A percentile compares a stretch with the other conserved stretches of the same genome.
Evolutionary conservation across 2,113 vertebrate species (phyloP).

Genomic region (Australoheros scitulus): DNA sequence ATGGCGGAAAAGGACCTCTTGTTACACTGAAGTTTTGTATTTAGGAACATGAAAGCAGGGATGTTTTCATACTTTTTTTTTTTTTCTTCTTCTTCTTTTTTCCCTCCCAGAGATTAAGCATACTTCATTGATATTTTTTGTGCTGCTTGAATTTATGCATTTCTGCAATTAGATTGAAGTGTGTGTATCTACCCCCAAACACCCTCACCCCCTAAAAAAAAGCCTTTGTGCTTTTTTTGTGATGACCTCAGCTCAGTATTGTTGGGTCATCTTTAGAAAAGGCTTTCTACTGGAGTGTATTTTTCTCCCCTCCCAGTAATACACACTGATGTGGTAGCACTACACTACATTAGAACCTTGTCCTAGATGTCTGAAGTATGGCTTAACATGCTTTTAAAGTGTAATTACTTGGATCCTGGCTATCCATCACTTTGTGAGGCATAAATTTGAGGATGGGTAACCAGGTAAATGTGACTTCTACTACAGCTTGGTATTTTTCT

Average conservation of each 20-base stretch:
- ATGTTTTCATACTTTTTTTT: constrained; percentile 91
- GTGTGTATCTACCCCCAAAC: constrained; percentile 81
- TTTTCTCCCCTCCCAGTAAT: constrained; percentile 39
- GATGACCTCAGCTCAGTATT: constrained; percentile 65
- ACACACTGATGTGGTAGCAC: constrained; percentile 68
- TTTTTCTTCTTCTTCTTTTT: constrained; percentile 68
- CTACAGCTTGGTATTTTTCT: constrained; percentile 72
- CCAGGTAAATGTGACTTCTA: constrained; percentile 58
- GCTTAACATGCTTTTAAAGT: constrained; percentile 66
- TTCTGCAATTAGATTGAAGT: constrained; percentile 88
- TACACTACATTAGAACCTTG: constrained; percentile 70
- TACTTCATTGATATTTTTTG: constrained; percentile 95
- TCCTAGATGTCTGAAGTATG: constrained; percentile 65
- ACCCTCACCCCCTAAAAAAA: background rate
- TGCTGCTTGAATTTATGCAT: constrained; percentile 97
- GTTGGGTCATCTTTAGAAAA: constrained; percentile 60
- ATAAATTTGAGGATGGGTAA: constrained; percentile 55
- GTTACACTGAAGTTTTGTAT: constrained; percentile 99
- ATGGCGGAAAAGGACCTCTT: constrained; percentile 91
- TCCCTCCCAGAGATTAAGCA: constrained; percentile 93
- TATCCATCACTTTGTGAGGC: constrained; percentile 55
- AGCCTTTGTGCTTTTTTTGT: constrained; percentile 40
- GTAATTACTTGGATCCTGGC: constrained; percentile 64
- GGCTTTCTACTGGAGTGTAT: constrained; percentile 52
- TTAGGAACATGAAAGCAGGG: constrained; percentile 98